phyloP scores from a whole-genome alignment of 2,888 invertebrate genomes.

The Metopia argyrocephala region DNA sequence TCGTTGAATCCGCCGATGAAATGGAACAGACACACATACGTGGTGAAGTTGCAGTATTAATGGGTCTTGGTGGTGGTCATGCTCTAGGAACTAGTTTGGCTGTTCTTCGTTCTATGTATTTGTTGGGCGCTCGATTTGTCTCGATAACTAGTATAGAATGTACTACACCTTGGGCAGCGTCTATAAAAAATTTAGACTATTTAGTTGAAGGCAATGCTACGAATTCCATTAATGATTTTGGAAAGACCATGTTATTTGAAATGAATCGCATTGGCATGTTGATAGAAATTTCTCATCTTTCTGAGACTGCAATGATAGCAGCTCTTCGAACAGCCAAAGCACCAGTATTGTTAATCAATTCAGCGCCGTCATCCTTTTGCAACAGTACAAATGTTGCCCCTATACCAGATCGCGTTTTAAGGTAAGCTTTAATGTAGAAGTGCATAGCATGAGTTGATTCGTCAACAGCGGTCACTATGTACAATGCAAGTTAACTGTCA shows the following conservation, averaged over 20 bases:
- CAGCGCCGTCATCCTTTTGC: conserved; percentile 82
- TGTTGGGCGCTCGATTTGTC: conserved; percentile 83
- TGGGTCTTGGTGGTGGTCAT: conserved; percentile 84
- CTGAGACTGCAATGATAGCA: conserved; percentile 82
- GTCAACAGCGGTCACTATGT: too few species aligned
- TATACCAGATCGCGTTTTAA: conserved; percentile 90
- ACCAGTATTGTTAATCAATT: conserved; percentile 84
- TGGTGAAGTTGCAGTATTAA: conserved; percentile 82
- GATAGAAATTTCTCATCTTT: conserved; percentile 83
- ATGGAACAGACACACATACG: conserved; percentile 82
- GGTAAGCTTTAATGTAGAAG: too few species aligned
- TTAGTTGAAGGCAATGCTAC: conserved; percentile 76
- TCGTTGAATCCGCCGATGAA: conserved; percentile 81
- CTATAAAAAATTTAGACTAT: conserved; percentile 74
- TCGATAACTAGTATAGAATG: conserved; percentile 84
- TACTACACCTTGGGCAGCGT: conserved; percentile 83
- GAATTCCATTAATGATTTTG: conserved; percentile 77
- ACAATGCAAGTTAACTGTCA: too few species aligned
- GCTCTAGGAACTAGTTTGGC: conserved; percentile 84
- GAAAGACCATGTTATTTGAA: conserved; percentile 83
- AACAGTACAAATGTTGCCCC: conserved; percentile 85
- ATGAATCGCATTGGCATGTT: conserved; percentile 86
- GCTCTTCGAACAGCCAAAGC: conserved; percentile 82
- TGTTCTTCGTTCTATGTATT: conserved; percentile 83
- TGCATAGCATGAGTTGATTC: too few species aligned